A percentile compares a stretch with the other conserved stretches of the same genome.
These are phyloP conservation scores for Hydropotes inermis DNA, from an alignment of 2,113 vertebrate species.

Conservation along the genomic window DNA sequence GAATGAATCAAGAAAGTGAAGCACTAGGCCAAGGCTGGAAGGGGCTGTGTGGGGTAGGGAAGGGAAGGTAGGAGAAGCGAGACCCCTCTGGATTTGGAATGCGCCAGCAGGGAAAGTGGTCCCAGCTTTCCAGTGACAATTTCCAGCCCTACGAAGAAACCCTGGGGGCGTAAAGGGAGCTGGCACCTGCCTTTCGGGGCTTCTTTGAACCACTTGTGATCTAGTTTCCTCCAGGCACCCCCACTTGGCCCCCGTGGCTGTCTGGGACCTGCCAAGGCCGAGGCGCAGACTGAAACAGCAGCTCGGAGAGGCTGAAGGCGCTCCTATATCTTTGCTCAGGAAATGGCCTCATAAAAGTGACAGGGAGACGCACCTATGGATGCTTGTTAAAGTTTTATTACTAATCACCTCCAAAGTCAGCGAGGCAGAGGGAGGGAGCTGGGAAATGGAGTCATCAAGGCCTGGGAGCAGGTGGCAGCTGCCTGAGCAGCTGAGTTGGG, in stretches of 20 bases:
- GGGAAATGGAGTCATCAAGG: conserved; percentile 86
- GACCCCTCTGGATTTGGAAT: neutral
- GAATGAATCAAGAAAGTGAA: neutral
- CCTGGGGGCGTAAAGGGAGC: neutral
- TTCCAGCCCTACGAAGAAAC: neutral
- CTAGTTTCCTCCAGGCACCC: neutral
- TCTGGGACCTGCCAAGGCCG: conserved; percentile 1
- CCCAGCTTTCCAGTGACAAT: neutral
- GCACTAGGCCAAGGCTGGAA: neutral
- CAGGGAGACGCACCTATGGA: conserved; percentile 89
- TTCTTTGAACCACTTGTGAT: neutral
- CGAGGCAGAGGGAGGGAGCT: conserved; percentile 58
- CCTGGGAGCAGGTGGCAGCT: conserved; percentile 58
- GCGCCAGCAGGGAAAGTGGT: neutral
- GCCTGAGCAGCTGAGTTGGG: neutral
- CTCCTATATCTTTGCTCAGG: conserved; percentile 85
- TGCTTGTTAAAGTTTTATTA: conserved; percentile 95
- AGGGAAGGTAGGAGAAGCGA: neutral
- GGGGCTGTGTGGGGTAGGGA: accelerated
- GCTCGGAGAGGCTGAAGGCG: conserved; percentile 81
- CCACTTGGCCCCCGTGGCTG: neutral
- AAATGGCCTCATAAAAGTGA: conserved; percentile 94
- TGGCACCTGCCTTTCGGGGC: neutral
- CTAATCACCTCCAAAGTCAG: conserved; percentile 92
- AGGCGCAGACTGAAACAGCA: neutral